Percentiles rank a stretch among this genome's conserved stretches.
These are phyloP conservation scores for Hippocampus barbouri DNA, from an alignment of 2,113 vertebrate species.

Conservation along the genomic window DNA sequence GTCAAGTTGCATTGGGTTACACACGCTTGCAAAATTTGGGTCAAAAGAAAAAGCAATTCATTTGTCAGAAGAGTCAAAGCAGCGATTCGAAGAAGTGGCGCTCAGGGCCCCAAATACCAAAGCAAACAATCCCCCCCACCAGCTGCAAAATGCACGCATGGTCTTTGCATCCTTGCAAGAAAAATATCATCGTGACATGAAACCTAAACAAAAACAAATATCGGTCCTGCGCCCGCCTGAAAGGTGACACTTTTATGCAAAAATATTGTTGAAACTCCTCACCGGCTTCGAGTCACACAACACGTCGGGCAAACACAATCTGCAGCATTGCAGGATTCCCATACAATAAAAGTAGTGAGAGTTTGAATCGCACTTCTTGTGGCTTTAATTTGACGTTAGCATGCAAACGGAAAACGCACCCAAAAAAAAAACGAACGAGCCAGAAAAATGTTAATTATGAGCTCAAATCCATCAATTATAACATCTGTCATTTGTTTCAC, in stretches of 20 bases:
- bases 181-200: background rate
- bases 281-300: background rate
- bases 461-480: background rate
- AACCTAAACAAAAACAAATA: constrained; percentile 2
- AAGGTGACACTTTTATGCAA: background rate
- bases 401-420: background rate
- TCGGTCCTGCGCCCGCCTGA: background rate
- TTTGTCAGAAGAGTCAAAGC: background rate
- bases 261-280: background rate
- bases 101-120: background rate
- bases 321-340: background rate
- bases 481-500: background rate
- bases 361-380: background rate
- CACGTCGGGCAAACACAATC: background rate
- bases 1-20: background rate
- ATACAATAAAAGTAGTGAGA: background rate
- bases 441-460: background rate
- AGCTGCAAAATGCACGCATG: background rate
- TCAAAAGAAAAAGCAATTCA: background rate
- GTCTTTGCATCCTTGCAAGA: constrained; percentile 1
- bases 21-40: background rate
- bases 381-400: background rate
- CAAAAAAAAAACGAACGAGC: background rate
- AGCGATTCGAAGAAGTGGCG: background rate
- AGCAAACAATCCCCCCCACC: background rate